Evolutionary conservation across 2,797 vertebrate species (phyloP).

Genomic region (Cygnus olor): DNA sequence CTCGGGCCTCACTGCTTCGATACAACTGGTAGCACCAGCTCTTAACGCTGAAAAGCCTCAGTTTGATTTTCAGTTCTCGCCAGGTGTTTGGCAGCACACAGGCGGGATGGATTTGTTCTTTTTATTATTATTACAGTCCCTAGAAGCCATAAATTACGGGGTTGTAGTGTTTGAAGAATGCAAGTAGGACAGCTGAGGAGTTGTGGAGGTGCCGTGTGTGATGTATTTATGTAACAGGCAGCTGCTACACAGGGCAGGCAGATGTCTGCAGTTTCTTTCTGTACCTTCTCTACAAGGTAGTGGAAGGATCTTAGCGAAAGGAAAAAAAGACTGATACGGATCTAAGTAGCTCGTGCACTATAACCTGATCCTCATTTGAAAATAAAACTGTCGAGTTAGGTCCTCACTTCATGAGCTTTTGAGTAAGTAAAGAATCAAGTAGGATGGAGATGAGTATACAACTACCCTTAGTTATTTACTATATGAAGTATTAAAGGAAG

Average conservation of each 20-base stretch:
- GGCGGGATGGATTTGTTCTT: background rate
- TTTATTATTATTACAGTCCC: background rate
- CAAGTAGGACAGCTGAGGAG: background rate
- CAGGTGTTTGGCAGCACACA: background rate
- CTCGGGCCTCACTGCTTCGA: background rate
- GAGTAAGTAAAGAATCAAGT: background rate
- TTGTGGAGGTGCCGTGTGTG: background rate
- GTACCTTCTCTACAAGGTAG: background rate
- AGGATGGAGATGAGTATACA: background rate
- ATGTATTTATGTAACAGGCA: background rate
- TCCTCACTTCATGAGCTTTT: background rate
- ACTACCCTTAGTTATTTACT: background rate
- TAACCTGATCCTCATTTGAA: background rate
- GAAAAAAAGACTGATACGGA: background rate
- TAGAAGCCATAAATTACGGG: background rate
- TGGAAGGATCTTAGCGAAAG: background rate
- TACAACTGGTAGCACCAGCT: background rate
- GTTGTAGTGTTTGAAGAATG: background rate
- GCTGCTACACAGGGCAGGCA: background rate
- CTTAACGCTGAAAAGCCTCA: background rate
- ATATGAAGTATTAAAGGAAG: no score
- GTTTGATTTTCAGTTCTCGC: background rate
- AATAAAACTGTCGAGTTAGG: background rate
- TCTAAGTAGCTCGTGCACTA: background rate
- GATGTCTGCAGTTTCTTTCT: background rate